phyloP scores from a whole-genome alignment of 23 tunicate species.

The Botrylloides violaceus region DNA sequence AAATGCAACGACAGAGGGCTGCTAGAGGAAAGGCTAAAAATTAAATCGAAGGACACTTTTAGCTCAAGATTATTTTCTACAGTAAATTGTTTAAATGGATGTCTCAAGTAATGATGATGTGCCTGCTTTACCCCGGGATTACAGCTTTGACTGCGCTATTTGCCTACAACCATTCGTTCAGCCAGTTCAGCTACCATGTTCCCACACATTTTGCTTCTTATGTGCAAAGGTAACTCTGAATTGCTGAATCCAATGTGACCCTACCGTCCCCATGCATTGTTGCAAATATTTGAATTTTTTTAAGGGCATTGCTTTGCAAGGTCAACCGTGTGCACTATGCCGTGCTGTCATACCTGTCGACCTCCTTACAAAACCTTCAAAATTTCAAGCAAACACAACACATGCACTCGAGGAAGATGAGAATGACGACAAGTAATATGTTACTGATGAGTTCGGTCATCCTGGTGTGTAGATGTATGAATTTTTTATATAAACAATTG shows the following conservation, averaged over 20 bases:
- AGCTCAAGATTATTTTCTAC: no score
- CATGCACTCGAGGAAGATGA: background rate
- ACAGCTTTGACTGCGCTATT: conserved; percentile 55
- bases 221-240: conserved; percentile 89
- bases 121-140: conserved; percentile 23
- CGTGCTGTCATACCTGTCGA: conserved; percentile 50
- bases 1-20: conserved; percentile 28
- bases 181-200: conserved; percentile 69
- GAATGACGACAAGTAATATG: background rate
- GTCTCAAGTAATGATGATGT: background rate
- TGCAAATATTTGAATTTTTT: no score
- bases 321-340: conserved; percentile 70
- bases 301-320: conserved; percentile 72
- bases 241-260: no score
- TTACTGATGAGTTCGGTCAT: background rate
- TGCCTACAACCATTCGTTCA: conserved; percentile 76
- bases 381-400: conserved; percentile 26
- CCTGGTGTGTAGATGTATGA: background rate
- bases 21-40: conserved; percentile 10
- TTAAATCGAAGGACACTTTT: no score
- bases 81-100: no score
- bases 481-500: background rate
- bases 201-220: conserved; percentile 79
- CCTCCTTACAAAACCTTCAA: conserved; percentile 48
- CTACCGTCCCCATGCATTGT: no score